These are phyloP conservation scores for Myotis yumanensis DNA, from an alignment of 2,113 vertebrate species.

Conservation along the genomic window DNA sequence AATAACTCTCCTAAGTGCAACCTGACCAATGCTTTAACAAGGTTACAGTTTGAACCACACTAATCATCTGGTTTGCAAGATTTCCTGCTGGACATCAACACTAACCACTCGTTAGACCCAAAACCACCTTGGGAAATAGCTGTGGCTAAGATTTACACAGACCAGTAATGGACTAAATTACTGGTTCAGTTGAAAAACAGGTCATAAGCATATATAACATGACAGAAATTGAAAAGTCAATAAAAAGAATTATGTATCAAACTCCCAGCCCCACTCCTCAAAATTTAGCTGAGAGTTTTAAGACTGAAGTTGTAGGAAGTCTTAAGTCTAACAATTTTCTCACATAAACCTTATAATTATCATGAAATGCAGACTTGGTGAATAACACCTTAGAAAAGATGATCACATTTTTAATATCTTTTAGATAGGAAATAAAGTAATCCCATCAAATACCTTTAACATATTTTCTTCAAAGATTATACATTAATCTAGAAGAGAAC, in stretches of 20 bases:
- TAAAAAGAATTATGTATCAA: constrained; percentile 56
- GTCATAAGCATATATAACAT: constrained; percentile 64
- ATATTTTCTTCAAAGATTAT: not conserved
- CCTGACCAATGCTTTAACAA: constrained; percentile 65
- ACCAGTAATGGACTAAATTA: constrained; percentile 69
- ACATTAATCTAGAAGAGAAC: not conserved
- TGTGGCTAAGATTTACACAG: constrained; percentile 74
- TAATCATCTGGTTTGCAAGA: constrained; percentile 65
- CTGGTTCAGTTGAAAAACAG: constrained; percentile 53
- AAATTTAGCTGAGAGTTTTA: constrained; percentile 7
- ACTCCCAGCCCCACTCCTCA: constrained; percentile 26
- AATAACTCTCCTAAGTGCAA: constrained; percentile 61
- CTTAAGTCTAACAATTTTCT: not conserved
- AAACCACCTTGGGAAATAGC: constrained; percentile 75
- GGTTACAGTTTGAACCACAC: constrained; percentile 64
- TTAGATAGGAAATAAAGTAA: not conserved
- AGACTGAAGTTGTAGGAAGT: constrained; percentile 19
- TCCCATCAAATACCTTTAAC: not conserved
- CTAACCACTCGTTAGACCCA: constrained; percentile 63
- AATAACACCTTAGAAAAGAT: not conserved
- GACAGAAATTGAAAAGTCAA: constrained; percentile 60
- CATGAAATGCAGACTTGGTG: not conserved
- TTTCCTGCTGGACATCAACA: constrained; percentile 70
- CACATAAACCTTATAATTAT: not conserved
- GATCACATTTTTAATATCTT: not conserved